Evolutionary conservation across 2,888 invertebrate species (phyloP), one percentile per base, ranked within the genome.

Genomic region (Dioctria rufipes): DNA sequence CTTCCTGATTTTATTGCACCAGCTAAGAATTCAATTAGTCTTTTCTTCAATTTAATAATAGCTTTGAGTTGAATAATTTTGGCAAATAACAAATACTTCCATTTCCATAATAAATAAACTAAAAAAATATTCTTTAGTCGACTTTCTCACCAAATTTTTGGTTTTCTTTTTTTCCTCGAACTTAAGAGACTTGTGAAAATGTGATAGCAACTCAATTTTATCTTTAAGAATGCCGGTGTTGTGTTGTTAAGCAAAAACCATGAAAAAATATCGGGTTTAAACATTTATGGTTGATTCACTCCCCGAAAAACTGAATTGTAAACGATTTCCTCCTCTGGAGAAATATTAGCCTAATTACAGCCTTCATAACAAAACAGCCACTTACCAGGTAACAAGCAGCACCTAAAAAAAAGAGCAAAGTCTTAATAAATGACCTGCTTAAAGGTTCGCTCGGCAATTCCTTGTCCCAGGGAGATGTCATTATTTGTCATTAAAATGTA

Each of bases 401-500:
- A 60, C 61, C 75, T 61, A 75, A 60, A 25, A 25, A n/a, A 60
- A 75, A 75, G 43, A 75, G 54, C 42, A 54, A 25, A 75, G 25
- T 40, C 5, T 46, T 78, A 63, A 78, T 78, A 78, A 78, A 78
- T 78, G 78, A 78, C 43, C 78, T 78, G 61, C 46, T 63, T 60
- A 63, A 78, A 39, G 46, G 42, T 39, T 8, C 13, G n/a, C 49
- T 8, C 46, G 60, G 11, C 11, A 42, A 78, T 60, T 49, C 43
- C 49, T 61, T 73, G 63, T 73, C 73, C 54, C 42, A 11, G 49
- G 71, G 63, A 80, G 75, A 77, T 80, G 80, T 80, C 80, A 78
- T 81, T 81, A 81, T 81, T 81, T 81, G 81, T 81, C 81, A 81
- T 81, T 81, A 81, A 81, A 81, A 39, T 81, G 78, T 78, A 81